Percentiles rank a stretch among this genome's conserved stretches.
phyloP scores from a whole-genome alignment of 2,113 vertebrate species.

The Amphilophus citrinellus region DNA sequence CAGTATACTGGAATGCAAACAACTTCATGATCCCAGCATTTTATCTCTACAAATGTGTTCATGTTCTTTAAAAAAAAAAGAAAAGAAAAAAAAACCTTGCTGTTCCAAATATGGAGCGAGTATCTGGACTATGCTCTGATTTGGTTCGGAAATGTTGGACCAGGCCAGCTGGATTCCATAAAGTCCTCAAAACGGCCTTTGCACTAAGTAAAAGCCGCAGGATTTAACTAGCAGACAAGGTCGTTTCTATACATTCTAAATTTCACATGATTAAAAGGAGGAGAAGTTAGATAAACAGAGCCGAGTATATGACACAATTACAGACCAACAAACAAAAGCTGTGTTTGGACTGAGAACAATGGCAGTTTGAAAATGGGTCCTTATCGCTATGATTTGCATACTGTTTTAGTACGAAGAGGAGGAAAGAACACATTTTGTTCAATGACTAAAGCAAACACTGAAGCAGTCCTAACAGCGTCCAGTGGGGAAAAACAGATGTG shows the following conservation, averaged over 20 bases:
- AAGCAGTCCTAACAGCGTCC: constrained; percentile 58
- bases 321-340: constrained; percentile 67
- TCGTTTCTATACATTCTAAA: constrained; percentile 73
- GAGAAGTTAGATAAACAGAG: constrained; percentile 65
- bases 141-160: constrained; percentile 51
- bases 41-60: constrained; percentile 28
- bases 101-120: constrained; percentile 20
- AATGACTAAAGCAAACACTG: constrained; percentile 78
- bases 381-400: constrained; percentile 75
- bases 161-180: constrained; percentile 77
- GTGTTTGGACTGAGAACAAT: constrained; percentile 76
- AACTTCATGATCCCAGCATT: constrained; percentile 21
- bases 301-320: constrained; percentile 76
- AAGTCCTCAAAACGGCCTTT: constrained; percentile 68
- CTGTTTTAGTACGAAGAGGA: constrained; percentile 52
- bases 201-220: constrained; percentile 65
- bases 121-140: constrained; percentile 53
- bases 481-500: constrained; percentile 57
- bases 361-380: constrained; percentile 51
- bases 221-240: constrained; percentile 67
- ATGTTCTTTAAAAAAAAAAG: constrained; percentile 11
- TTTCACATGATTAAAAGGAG: constrained; percentile 79
- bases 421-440: constrained; percentile 62
- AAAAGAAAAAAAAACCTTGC: background rate
- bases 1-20: constrained; percentile 30